phyloP scores from a whole-genome alignment of 2,113 vertebrate species.

The Hassar affinis region DNA sequence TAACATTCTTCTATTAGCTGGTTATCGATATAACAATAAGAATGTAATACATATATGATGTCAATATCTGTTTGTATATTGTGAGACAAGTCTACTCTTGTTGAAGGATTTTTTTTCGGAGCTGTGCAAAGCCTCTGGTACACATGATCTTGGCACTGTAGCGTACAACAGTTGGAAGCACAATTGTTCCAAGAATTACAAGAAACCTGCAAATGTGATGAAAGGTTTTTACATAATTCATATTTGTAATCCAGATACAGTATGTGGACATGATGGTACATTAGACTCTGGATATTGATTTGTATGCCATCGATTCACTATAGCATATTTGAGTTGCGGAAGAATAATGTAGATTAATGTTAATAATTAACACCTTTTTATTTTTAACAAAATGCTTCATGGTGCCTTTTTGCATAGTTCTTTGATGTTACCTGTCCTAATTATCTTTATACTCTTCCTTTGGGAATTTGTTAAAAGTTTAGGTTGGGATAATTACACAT shows the following conservation, averaged over 20 bases:
- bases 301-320: constrained; percentile 24
- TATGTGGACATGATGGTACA: constrained; percentile 22
- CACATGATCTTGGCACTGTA: constrained; percentile 56
- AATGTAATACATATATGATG: constrained; percentile 69
- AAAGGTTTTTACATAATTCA: constrained; percentile 48
- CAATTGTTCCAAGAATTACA: constrained; percentile 67
- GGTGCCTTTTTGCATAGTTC: constrained; percentile 81
- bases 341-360: constrained; percentile 27
- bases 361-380: constrained; percentile 41
- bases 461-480: constrained; percentile 42
- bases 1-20: constrained; percentile 53
- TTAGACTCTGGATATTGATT: constrained; percentile 29
- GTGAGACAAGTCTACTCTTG: constrained; percentile 55
- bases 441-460: constrained; percentile 48
- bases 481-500: constrained; percentile 46
- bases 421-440: constrained; percentile 21
- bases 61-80: constrained; percentile 60
- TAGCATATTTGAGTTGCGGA: constrained; percentile 41
- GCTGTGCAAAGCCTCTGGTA: constrained; percentile 35
- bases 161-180: constrained; percentile 70
- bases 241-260: constrained; percentile 31
- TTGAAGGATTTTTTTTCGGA: constrained; percentile 25
- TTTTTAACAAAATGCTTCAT: constrained; percentile 55
- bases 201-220: constrained; percentile 69
- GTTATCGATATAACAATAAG: constrained; percentile 66